Base-by-base conservation (phyloP, 2,797 vertebrate species). In the Hafferia zeledoni region DNA sequence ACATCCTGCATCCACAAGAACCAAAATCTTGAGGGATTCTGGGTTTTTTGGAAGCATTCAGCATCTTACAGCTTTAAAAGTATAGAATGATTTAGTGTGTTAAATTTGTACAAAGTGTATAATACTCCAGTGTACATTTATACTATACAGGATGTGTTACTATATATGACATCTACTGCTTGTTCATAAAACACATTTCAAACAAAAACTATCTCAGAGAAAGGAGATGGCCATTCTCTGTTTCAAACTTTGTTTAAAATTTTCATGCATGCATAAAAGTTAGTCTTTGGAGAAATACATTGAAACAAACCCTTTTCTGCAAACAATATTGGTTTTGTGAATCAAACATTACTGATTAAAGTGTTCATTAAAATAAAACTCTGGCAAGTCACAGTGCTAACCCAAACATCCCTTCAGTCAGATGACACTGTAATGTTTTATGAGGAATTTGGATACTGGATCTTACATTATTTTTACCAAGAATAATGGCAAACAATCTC, bases 301-400 rank as follows among this genome's bases (percentile, higher is more conserved):
- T 52, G 75, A 83, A 86, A 83, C 19, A 57, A 89, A 33, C 23
- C n/a, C 23, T 78, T 50, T 64, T 91, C n/a, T 87, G 59, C 28
- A 94, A 89, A 83, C 28, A 82, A 10, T 28, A 63, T 25, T 63
- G 35, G 0, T 70, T 91, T 89, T 52, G 23, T 85, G 64, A 83
- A 77, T 96, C 84, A 92, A 41, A 70, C 23, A 83, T 53, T 85
- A 87, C 75, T 90, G 61, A 92, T 87, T 84, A 83, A 90, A 77
- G 6, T 10, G 2, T 47, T 80, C 35, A 47, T 67, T 57, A 70
- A 69, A 92, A 89, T 47, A 93, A 89, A 83, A 55, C 10, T 47
- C 57, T 37, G 23, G n/a, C 61, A 92, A 80, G 16, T 57, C 50
- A 81, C 28, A 77, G 52, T 3, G 3, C 72, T 87, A 82, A 79